A percentile compares a stretch with the other conserved stretches of the same genome.
phyloP scores from a whole-genome alignment of 2,797 vertebrate genomes.

The Phrynocephalus forsythii region DNA sequence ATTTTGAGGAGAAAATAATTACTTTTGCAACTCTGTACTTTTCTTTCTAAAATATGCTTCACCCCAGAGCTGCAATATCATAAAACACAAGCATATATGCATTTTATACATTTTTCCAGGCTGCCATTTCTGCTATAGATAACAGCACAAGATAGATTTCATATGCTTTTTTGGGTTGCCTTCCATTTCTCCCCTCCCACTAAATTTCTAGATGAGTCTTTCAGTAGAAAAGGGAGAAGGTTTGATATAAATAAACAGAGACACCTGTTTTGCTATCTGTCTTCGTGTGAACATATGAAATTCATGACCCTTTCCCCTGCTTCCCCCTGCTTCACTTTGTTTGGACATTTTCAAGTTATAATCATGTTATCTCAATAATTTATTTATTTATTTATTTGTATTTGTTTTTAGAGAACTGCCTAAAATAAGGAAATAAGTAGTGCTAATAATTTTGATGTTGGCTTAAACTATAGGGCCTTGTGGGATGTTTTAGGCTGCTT shows the following conservation, averaged over 20 bases:
- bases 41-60: conserved; percentile 5
- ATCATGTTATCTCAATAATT: neutral
- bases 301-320: neutral
- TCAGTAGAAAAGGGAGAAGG: neutral
- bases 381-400: no score
- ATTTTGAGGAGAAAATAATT: neutral
- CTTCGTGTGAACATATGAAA: neutral
- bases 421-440: neutral
- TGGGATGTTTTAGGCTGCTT: no score
- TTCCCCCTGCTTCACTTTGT: neutral
- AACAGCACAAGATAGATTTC: conserved; percentile 1
- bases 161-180: neutral
- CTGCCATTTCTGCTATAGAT: conserved; percentile 10
- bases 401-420: no score
- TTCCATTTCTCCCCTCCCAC: neutral
- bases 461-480: neutral
- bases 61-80: neutral
- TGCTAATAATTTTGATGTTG: neutral
- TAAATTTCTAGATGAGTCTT: neutral
- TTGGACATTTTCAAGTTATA: neutral
- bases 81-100: neutral
- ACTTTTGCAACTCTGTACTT: neutral
- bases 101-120: neutral
- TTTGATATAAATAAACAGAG: neutral
- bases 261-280: neutral